Evolutionary conservation across 1,140 invertebrate species (phyloP), one percentile per base, ranked within the genome.

Genomic region (Scaptomyza graminum): DNA sequence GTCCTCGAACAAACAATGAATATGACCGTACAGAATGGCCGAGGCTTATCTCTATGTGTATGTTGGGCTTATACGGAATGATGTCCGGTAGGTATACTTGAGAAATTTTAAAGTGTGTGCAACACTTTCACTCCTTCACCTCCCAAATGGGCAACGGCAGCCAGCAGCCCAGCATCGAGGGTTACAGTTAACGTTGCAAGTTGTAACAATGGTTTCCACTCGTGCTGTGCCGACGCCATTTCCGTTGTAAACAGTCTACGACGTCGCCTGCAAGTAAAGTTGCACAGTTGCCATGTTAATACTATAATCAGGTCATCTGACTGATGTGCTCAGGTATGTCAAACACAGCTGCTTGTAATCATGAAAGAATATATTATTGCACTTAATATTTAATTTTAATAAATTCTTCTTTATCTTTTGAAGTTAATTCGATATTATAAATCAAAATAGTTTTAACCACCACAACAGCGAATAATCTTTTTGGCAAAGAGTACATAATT

Each of bases 51-150:
- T 47, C 39, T 57, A 39, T 43, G 0, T 39, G 34, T 41, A 7
- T 60, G 13, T 72, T 46, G 46, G 63, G 85, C 67, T 88, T 76
- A 69, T 56, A 67, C 71, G 55, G 76, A 79, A 87, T 83, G 79
- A 83, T 88, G 83, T 88, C 83, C 83, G 83, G 77, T 83, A 88
- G 83, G 79, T 79, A 83, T 88, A 79, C 83, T 87, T 89, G 83
- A 79, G 79, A 76, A 88, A 83, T 79, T 88, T 85, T 76, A 59
- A 83, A 88, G 79, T 79, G 83, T 79, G 62, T 67, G 51, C 75
- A 76, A 76, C 60, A 76, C 74, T 76, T 76, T 79, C 69, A 70
- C 71, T 69, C 31, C 66, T 64, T 49, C 46, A 51, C 54, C 69
- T 59, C 25, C 70, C 25, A 47, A 64, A 57, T 41, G 43, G 28